phyloP scores from a whole-genome alignment of 2,797 vertebrate species.

The Myotis pilosus region DNA sequence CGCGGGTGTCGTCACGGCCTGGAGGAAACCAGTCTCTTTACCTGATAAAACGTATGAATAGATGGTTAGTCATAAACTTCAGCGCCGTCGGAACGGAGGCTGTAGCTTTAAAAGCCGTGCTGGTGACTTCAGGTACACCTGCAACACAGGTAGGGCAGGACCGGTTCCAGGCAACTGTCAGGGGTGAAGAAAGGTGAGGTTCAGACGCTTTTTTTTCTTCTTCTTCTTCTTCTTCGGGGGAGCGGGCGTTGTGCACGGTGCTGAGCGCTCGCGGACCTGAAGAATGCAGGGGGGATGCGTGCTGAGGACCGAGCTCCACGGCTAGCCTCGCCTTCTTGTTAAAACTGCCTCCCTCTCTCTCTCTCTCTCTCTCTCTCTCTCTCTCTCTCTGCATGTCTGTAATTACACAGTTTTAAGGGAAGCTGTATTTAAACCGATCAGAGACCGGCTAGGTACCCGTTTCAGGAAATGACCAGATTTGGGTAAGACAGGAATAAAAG shows the following conservation, averaged over 20 bases:
- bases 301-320: background rate
- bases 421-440: conserved; percentile 13
- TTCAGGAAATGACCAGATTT: conserved; percentile 30
- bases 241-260: conserved; percentile 14
- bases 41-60: conserved; percentile 76
- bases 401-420: conserved; percentile 3
- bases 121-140: conserved; percentile 81
- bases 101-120: conserved; percentile 80
- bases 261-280: background rate
- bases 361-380: background rate
- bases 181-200: conserved; percentile 89
- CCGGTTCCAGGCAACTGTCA: conserved; percentile 91
- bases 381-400: background rate
- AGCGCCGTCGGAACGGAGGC: conserved; percentile 68
- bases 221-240: background rate
- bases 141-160: conserved; percentile 94
- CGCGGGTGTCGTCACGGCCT: conserved; percentile 73
- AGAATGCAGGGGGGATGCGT: background rate
- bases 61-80: conserved; percentile 76
- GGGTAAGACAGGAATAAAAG: conserved; percentile 15
- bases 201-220: conserved; percentile 73
- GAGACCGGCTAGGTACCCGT: background rate
- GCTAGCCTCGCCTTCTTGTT: background rate
- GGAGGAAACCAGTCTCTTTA: conserved; percentile 69
- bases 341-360: background rate